phyloP scores from a whole-genome alignment of 2,888 invertebrate genomes.

The Acanthosoma haemorrhoidale region DNA sequence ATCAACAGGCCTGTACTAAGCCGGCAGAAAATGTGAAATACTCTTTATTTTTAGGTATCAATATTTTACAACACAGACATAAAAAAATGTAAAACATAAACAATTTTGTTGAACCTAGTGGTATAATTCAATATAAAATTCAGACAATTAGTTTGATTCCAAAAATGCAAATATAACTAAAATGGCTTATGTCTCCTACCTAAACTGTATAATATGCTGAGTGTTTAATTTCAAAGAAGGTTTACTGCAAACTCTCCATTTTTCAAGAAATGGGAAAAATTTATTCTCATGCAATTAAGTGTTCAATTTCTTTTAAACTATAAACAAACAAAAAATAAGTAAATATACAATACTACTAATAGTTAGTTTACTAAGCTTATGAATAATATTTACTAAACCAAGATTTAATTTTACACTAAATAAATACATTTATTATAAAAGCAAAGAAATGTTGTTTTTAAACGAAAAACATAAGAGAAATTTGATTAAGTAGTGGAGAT shows the following conservation, averaged over 20 bases:
- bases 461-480: too few relatives aligned
- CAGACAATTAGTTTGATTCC: neutral
- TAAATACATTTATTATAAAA: neutral
- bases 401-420: neutral
- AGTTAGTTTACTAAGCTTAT: neutral
- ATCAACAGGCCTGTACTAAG: too few relatives aligned
- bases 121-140: neutral
- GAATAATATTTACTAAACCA: neutral
- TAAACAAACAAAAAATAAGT: neutral
- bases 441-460: too few relatives aligned
- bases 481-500: too few relatives aligned
- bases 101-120: neutral
- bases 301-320: neutral
- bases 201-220: neutral
- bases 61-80: too few relatives aligned
- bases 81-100: neutral
- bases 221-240: neutral
- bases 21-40: too few relatives aligned
- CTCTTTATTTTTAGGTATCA: too few relatives aligned
- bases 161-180: neutral
- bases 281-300: constrained; percentile 9
- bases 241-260: neutral
- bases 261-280: neutral
- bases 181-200: neutral
- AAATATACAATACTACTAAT: neutral